Percentiles rank a stretch among this genome's conserved stretches.
Conservation (phyloP, 37 sponge, comb jelly and placozoan genomes). For the Aplysina aerophoba region DNA sequence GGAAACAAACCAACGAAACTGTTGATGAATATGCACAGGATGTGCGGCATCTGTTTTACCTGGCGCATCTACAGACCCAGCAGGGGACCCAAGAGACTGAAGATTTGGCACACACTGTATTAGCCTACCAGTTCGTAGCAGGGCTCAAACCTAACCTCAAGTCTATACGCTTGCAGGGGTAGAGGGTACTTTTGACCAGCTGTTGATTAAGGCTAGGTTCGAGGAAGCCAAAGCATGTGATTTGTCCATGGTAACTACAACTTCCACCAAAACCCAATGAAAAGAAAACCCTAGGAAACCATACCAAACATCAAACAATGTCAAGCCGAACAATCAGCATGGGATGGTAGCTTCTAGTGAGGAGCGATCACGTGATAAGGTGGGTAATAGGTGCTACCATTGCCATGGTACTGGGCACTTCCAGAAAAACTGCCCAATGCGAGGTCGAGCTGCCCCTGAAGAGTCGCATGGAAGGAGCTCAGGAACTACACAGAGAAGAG, state of each 20-base stretch:
- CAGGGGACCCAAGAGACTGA: slow-evolving; percentile 29
- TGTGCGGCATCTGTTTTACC: slow-evolving; percentile 33
- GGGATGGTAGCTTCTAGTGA: neutral
- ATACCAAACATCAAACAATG: too few relatives aligned
- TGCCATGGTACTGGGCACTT: slow-evolving; percentile 20
- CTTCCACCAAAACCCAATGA: neutral
- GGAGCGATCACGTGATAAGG: neutral
- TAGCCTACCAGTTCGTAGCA: slow-evolving; percentile 40
- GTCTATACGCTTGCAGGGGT: slow-evolving; percentile 19
- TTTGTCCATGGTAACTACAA: neutral
- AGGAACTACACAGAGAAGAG: too few relatives aligned
- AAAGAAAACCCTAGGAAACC: neutral
- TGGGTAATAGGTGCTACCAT: too few relatives aligned
- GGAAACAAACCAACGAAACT: slow-evolving; percentile 42
- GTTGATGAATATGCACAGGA: slow-evolving; percentile 66
- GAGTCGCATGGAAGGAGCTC: slow-evolving; percentile 20
- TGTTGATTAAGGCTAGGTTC: slow-evolving; percentile 38
- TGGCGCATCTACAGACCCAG: slow-evolving; percentile 20
- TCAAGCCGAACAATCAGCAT: too few relatives aligned
- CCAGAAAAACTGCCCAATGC: neutral
- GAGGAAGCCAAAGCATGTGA: slow-evolving; percentile 40
- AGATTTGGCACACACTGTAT: slow-evolving; percentile 21
- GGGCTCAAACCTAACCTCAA: slow-evolving; percentile 18
- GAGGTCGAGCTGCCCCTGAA: slow-evolving; percentile 23
- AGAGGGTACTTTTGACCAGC: slow-evolving; percentile 33